These are phyloP conservation scores for Limnodromus scolopaceus DNA, from an alignment of 2,797 vertebrate species.

Conservation along the genomic window DNA sequence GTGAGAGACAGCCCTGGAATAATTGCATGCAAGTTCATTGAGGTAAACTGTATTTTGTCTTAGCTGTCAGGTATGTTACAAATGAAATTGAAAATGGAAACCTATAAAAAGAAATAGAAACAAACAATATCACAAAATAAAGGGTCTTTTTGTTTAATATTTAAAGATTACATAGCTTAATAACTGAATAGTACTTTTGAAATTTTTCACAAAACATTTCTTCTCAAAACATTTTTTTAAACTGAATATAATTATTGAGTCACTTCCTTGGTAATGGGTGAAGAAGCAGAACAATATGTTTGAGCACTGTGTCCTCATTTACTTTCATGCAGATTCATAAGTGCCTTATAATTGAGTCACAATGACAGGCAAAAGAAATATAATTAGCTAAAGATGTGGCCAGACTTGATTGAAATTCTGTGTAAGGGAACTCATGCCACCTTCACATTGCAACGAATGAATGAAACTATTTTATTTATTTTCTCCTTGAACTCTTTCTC, in stretches of 20 bases:
- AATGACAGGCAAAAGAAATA: constrained; percentile 13
- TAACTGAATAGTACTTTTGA: background rate
- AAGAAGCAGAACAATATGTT: constrained; percentile 36
- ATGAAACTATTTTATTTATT: background rate
- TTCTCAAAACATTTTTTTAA: constrained; percentile 8
- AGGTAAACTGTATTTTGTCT: background rate
- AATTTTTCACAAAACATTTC: constrained; percentile 27
- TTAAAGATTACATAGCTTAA: constrained; percentile 12
- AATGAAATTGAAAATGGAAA: constrained; percentile 25
- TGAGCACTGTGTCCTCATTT: constrained; percentile 13
- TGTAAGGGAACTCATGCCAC: background rate
- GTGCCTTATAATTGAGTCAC: constrained; percentile 41
- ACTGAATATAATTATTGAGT: constrained; percentile 9
- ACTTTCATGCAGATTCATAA: constrained; percentile 44
- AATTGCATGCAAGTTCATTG: background rate
- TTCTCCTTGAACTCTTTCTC: constrained; percentile 41
- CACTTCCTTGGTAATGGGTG: constrained; percentile 29
- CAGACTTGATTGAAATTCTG: constrained; percentile 11
- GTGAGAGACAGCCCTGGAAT: background rate
- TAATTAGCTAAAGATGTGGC: background rate
- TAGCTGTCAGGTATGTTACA: background rate
- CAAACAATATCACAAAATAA: constrained; percentile 9
- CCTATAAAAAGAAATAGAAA: constrained; percentile 54
- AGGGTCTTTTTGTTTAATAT: background rate
- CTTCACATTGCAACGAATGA: background rate